These are phyloP conservation scores for Holothuria glaberrima DNA, from an alignment of 35 echinoderm and acorn worm species.

Conservation along the genomic window DNA sequence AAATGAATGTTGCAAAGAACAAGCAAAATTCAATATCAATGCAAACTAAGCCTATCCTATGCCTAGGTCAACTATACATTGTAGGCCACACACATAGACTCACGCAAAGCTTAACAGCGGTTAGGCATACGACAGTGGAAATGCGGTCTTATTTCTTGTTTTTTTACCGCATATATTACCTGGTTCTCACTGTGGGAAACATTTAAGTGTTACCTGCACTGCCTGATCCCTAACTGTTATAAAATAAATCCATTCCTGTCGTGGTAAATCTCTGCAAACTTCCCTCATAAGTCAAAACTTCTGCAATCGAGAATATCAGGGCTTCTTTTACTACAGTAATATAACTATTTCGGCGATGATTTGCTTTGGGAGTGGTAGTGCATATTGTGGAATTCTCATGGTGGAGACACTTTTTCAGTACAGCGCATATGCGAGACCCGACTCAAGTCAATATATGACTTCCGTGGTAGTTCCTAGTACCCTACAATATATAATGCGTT, in stretches of 20 bases:
- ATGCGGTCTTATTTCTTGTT: too few relatives aligned
- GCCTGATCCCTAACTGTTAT: slow-evolving; percentile 3
- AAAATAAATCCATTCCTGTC: neutral
- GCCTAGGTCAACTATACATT: neutral
- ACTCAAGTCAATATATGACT: slow-evolving; percentile 5
- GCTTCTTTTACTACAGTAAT: slow-evolving; percentile 19
- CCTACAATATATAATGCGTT: slow-evolving; percentile 2
- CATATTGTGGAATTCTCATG: neutral
- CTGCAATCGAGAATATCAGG: neutral
- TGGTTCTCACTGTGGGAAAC: slow-evolving; percentile 12
- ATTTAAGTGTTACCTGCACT: neutral
- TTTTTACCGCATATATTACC: slow-evolving; percentile 1
- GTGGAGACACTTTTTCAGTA: slow-evolving; percentile 1
- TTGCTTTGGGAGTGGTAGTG: neutral
- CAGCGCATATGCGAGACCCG: slow-evolving; percentile 6
- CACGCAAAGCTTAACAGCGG: neutral
- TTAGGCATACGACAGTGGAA: too few relatives aligned
- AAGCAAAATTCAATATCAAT: too few relatives aligned
- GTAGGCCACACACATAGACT: neutral
- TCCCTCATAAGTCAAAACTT: slow-evolving; percentile 14
- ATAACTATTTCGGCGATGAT: neutral
- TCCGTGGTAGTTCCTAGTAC: neutral
- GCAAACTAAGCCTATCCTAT: neutral
- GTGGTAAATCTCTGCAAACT: neutral
- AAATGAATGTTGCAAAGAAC: too few relatives aligned